phyloP scores from a whole-genome alignment of 2,113 vertebrate species.

The Prinia subflava region DNA sequence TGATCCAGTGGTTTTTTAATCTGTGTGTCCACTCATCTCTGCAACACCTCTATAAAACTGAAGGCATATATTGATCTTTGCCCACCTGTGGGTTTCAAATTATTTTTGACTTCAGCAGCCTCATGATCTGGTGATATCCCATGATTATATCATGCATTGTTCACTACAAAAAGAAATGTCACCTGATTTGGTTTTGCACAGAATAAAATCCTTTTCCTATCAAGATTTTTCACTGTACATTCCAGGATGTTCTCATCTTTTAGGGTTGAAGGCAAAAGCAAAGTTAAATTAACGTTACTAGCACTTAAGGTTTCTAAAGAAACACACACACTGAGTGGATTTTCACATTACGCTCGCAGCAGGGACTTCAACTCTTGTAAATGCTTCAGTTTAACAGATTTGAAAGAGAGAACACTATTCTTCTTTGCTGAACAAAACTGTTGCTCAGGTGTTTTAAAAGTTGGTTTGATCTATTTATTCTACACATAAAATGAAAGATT shows the following conservation, averaged over 20 bases:
- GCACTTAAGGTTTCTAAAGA: neutral
- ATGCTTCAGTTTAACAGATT: constrained; percentile 2
- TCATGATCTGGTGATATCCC: neutral
- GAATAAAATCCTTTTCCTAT: neutral
- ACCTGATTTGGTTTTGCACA: neutral
- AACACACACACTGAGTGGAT: neutral
- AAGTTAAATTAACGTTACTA: neutral
- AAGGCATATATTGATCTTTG: neutral
- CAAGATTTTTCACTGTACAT: neutral
- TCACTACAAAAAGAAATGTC: neutral
- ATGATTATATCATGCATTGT: neutral
- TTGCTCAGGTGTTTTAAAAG: neutral
- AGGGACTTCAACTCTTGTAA: constrained; percentile 13
- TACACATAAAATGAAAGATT: neutral
- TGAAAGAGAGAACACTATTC: neutral
- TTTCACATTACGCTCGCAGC: neutral
- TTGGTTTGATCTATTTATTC: constrained; percentile 25
- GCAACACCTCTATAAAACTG: neutral
- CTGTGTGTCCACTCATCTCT: neutral
- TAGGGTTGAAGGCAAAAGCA: neutral
- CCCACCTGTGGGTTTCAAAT: neutral
- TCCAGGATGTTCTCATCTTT: neutral
- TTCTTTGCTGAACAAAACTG: constrained; percentile 6
- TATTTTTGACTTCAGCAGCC: neutral
- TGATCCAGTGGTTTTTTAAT: neutral